Base-by-base conservation (phyloP, 2,888 invertebrate genomes). In the Eupithecia subfuscata region DNA sequence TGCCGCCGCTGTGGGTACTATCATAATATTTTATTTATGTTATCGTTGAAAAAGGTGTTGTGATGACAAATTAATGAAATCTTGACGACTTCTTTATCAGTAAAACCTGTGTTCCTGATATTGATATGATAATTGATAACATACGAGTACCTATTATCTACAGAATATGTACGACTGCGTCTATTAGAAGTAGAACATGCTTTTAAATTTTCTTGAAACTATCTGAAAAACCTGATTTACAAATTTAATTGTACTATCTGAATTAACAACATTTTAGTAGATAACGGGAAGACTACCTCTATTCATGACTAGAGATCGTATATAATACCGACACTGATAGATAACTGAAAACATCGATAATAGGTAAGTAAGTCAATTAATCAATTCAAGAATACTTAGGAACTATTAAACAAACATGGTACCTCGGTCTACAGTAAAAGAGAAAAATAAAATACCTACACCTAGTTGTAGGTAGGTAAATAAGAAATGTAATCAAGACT, bases 61-160 rank as follows among this genome's bases (percentile, higher is more conserved):
- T 69, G 48, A 69, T 69, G 69, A 69, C 69, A 52, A 52, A 52
- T 52, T 69, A 69, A 69, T 69, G 69, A 48, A 69, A 48, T 48
- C 69, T 69, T 69, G 69, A 52, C 34, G 69, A 52, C 52, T 69
- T 60, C 12, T 60, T 60, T 60, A 60, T 60, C 60, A 60, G 25
- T 25, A 14, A 60, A 60, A 25, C 60, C 25, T 25, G 60, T 22
- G 60, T 60, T 60, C 25, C 5, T 37, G 5, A n/a, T n/a, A n/a
- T n/a, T n/a, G n/a, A n/a, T 34, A 34, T 34, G 34, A 34, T 34
- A 34, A 34, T 34, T 56, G 56, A 60, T 60, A 56, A 56, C 56
- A 22, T 22, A 25, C 25, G 6, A 25, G 60, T 56, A n/a, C n/a
- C n/a, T n/a, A 22, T 60, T 60, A 25, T 60, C 56, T 64, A 34